phyloP scores from a whole-genome alignment of 2,797 vertebrate species.

The Adrianichthys oophorus region DNA sequence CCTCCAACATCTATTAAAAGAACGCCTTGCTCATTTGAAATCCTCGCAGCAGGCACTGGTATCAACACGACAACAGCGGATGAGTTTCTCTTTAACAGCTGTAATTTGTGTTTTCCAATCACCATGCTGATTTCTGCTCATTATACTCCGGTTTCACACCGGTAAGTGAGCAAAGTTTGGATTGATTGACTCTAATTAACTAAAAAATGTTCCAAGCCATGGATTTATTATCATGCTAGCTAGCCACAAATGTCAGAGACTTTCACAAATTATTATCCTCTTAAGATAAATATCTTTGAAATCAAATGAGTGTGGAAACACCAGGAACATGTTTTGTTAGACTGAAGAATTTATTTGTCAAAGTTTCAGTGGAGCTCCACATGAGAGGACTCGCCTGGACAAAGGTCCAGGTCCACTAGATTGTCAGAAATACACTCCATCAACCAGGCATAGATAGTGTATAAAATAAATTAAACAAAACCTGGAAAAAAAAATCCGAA shows the following conservation, averaged over 20 bases:
- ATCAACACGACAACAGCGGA: constrained; percentile 81
- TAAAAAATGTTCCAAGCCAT: constrained; percentile 99
- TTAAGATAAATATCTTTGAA: constrained; percentile 86
- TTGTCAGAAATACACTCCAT: constrained; percentile 34
- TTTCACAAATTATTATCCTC: constrained; percentile 88
- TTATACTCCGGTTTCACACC: constrained; percentile 99
- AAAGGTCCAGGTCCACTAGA: constrained; percentile 56
- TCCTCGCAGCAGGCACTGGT: constrained; percentile 81
- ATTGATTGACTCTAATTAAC: constrained; percentile 99
- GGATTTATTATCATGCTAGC: constrained; percentile 99
- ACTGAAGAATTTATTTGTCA: constrained; percentile 79
- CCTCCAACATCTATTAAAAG: constrained; percentile 74
- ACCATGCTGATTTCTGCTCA: constrained; percentile 99
- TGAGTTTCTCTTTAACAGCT: constrained; percentile 87
- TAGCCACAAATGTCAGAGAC: constrained; percentile 94
- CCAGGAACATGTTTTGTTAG: constrained; percentile 78
- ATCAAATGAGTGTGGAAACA: constrained; percentile 82
- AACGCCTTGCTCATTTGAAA: constrained; percentile 82
- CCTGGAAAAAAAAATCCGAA: constrained; percentile 2
- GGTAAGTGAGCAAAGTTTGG: constrained; percentile 99
- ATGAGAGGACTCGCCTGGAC: constrained; percentile 69
- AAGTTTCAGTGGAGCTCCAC: constrained; percentile 67
- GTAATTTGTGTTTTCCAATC: constrained; percentile 99
- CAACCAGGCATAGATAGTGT: constrained; percentile 1
- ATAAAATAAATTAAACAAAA: constrained; percentile 2